These are phyloP conservation scores for Agonopterix heracliana DNA, from an alignment of 2,888 invertebrate species.

Conservation along the genomic window DNA sequence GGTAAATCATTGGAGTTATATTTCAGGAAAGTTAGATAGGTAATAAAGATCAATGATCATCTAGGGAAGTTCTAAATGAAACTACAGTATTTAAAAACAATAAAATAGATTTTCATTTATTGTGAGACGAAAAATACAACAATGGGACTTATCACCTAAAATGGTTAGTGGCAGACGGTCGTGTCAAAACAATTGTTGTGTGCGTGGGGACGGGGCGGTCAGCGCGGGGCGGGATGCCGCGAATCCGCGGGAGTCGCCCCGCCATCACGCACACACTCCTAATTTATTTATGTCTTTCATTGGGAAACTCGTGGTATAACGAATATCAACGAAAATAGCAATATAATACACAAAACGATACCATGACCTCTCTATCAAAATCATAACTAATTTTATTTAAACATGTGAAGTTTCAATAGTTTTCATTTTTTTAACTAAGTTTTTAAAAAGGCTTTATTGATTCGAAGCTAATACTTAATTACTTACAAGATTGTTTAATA, in stretches of 20 bases:
- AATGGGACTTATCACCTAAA: constrained; percentile 75
- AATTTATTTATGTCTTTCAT: constrained; percentile 74
- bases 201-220: constrained; percentile 11
- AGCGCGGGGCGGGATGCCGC: background rate
- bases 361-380: constrained; percentile 65
- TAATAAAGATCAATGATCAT: no score
- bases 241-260: constrained; percentile 1
- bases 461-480: constrained; percentile 76
- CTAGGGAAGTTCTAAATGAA: constrained; percentile 39
- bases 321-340: constrained; percentile 65
- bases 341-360: constrained; percentile 67
- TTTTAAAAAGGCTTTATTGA: constrained; percentile 74
- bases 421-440: constrained; percentile 62
- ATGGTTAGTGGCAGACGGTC: constrained; percentile 75
- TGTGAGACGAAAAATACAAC: constrained; percentile 77
- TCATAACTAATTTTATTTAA: constrained; percentile 67
- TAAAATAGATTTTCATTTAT: constrained; percentile 77
- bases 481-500: constrained; percentile 74
- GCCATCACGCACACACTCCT: constrained; percentile 48
- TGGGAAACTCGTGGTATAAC: constrained; percentile 69
- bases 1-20: no score
- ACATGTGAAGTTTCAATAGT: constrained; percentile 71
- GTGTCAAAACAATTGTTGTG: constrained; percentile 64
- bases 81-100: constrained; percentile 69
- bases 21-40: no score